These are phyloP conservation scores for Crotophaga sulcirostris DNA, from an alignment of 2,113 vertebrate genomes.

Conservation along the genomic window DNA sequence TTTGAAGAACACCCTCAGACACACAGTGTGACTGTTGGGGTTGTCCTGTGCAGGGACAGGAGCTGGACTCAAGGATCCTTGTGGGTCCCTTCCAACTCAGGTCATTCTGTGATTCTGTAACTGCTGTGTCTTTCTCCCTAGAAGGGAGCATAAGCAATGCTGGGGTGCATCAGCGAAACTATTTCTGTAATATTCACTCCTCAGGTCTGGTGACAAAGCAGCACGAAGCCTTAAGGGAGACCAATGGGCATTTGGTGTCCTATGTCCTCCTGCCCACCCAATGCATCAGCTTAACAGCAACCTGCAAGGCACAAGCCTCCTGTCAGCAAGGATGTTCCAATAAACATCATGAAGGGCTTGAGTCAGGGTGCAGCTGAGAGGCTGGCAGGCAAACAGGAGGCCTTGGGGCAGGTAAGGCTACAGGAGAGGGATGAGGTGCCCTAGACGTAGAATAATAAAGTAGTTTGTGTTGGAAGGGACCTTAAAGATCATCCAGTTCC, in stretches of 20 bases:
- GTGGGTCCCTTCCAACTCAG: no score
- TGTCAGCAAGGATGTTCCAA: neutral
- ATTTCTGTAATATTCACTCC: neutral
- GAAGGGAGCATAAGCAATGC: neutral
- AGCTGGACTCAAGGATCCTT: no score
- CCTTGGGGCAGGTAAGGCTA: neutral
- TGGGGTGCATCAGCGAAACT: neutral
- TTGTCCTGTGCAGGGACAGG: no score
- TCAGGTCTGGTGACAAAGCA: neutral
- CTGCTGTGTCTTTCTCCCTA: accelerated
- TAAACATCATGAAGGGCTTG: neutral
- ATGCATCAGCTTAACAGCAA: neutral
- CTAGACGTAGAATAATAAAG: no score
- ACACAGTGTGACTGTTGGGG: no score
- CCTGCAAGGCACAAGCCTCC: accelerated
- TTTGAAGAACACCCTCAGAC: no score
- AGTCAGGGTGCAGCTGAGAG: neutral
- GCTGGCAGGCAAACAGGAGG: neutral
- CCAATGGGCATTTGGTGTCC: neutral
- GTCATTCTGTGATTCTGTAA: no score
- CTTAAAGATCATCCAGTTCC: no score
- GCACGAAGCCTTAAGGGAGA: neutral
- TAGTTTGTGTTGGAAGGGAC: no score
- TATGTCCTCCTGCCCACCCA: neutral
- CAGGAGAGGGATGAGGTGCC: neutral